Conservation (phyloP, 2,113 vertebrate genomes). For the Prietella phreatophila region DNA sequence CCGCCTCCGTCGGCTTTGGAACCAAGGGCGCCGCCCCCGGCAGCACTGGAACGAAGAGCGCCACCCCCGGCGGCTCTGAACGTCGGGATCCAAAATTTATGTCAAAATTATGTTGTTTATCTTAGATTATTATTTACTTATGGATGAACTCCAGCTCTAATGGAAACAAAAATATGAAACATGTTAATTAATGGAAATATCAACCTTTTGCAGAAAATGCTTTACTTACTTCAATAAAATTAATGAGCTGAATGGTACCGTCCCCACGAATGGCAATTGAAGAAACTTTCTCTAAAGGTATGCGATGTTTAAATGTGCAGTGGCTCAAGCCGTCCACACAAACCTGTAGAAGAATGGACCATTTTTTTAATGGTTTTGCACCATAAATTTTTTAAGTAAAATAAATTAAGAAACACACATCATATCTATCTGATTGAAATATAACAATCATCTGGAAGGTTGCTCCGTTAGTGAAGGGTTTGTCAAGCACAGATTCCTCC, state of each 20-base stretch:
- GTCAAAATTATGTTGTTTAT: no score
- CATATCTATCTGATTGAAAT: constrained; percentile 18
- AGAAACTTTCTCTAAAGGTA: constrained; percentile 7
- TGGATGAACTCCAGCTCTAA: neutral
- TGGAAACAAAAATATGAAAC: neutral
- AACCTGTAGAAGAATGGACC: neutral
- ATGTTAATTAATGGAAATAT: neutral
- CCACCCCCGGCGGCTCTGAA: no score
- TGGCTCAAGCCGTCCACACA: neutral
- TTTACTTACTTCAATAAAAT: constrained; percentile 21
- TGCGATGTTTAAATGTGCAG: constrained; percentile 27
- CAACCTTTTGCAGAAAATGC: neutral
- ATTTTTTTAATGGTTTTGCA: neutral
- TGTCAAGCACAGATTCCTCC: neutral
- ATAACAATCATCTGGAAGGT: constrained; percentile 3
- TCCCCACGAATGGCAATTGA: neutral
- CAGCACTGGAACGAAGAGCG: no score
- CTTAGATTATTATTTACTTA: no score
- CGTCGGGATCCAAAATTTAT: no score
- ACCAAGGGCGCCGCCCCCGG: no score
- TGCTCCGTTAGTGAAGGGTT: constrained; percentile 1
- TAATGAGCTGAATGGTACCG: neutral
- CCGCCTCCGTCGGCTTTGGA: no score
- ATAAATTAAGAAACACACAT: neutral
- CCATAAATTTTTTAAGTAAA: neutral